Base-by-base conservation (phyloP, 2,113 vertebrate genomes). In the Myxocyprinus asiaticus region DNA sequence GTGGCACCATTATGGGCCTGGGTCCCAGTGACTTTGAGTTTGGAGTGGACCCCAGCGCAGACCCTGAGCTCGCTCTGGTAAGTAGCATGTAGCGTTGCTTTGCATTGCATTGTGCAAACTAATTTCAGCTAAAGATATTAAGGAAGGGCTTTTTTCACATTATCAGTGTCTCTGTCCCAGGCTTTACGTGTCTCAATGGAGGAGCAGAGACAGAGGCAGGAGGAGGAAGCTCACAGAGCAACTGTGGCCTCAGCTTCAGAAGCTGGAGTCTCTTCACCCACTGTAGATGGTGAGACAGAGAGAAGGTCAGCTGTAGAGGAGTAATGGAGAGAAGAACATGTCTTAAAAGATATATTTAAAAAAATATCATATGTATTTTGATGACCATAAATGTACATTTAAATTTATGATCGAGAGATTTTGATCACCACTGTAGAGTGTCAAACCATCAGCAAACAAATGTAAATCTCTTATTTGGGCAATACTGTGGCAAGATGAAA, bases 111-210 rank as follows among this genome's bases (percentile, higher is more conserved):
- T 33, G 22, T 33, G 22, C 22, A 33, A 33, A 33, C 22, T 33
- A 33, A 33, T 33, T 33, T 33, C 22, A 33, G 22, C 22, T 33
- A 1, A 33, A 33, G 22, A 33, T 33, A 3, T 33, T 3, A 33
- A 33, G 22, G 3, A 33, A 33, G 3, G 22, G 22, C 22, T 5
- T 58, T 58, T 7, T 15, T 11, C n/a, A n/a, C 33, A 56, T 70
- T 10, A 9, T n/a, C 14, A 55, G 43, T 4, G 7, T 15, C 0
- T 56, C 48, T 69, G 45, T 65, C 3, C 0, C 83, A 99, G 97
- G 97, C 97, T 0, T 91, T 99, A 9, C 93, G 97, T 0, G 97
- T 99, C 4, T 98, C 97, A 9, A 99, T 99, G 97, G 97, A 99
- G 86, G 97, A 99, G 67, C 97, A 98, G 90, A 86, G 97, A 80